Evolutionary conservation across 2,888 invertebrate genomes (phyloP).

Genomic region (Muscina levida): DNA sequence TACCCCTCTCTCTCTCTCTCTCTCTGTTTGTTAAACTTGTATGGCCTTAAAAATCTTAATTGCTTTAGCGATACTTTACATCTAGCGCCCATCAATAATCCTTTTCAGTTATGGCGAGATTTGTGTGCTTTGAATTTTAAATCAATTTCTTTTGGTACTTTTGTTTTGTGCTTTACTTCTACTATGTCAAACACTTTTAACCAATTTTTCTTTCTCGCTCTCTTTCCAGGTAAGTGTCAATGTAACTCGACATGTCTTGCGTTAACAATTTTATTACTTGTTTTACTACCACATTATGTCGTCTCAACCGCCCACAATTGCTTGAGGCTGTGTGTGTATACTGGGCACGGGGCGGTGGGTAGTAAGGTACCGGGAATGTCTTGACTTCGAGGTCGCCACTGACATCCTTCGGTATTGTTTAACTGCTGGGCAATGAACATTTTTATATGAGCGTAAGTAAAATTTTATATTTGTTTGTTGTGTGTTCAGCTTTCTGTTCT

Average conservation of each 20-base stretch:
- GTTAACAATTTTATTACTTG: conserved; percentile 51
- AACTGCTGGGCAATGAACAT: not conserved
- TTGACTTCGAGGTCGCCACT: too few relatives aligned
- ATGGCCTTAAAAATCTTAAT: too few relatives aligned
- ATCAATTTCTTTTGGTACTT: conserved; percentile 11
- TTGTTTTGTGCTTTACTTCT: conserved; percentile 5
- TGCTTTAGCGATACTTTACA: too few relatives aligned
- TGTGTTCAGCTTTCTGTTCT: not conserved
- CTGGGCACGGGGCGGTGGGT: too few relatives aligned
- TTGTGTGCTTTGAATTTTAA: conserved; percentile 45
- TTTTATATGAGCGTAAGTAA: conserved; percentile 36
- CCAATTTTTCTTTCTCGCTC: not conserved
- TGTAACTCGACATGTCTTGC: conserved; percentile 27
- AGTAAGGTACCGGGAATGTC: too few relatives aligned
- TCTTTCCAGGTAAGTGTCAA: conserved; percentile 46
- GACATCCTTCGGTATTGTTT: not conserved
- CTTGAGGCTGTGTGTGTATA: too few relatives aligned
- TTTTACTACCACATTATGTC: conserved; percentile 39
- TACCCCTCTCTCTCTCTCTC: too few relatives aligned
- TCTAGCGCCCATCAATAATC: not conserved
- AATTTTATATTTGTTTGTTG: conserved; percentile 1
- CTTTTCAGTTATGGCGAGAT: conserved; percentile 19
- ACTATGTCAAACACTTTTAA: conserved; percentile 8
- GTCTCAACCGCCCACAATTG: not conserved
- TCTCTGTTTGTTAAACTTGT: too few relatives aligned